Percentiles rank a stretch among this genome's conserved stretches.
Conservation (phyloP, 2,113 vertebrate genomes). For the Apodemus sylvaticus region DNA sequence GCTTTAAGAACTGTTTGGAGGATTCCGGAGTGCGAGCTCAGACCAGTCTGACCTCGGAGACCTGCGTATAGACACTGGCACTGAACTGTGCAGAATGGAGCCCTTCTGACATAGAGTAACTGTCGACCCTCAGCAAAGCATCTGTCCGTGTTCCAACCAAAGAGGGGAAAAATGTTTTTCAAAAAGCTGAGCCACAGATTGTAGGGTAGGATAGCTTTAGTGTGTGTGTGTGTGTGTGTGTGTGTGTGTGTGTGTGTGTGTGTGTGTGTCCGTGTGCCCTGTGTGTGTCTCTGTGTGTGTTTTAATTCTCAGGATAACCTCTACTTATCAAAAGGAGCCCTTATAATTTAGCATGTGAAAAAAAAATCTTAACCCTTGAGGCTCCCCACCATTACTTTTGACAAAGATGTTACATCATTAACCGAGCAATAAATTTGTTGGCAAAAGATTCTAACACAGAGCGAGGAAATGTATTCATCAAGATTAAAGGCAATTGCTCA, state of each 20-base stretch:
- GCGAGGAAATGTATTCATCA: constrained; percentile 17
- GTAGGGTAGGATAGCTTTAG: background rate
- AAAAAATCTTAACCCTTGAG: background rate
- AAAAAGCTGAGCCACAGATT: constrained; percentile 11
- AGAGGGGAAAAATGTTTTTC: background rate
- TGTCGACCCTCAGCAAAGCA: background rate
- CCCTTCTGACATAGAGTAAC: background rate
- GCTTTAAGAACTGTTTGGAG: background rate
- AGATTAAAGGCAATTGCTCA: constrained; percentile 37
- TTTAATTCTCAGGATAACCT: background rate
- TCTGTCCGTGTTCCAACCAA: background rate
- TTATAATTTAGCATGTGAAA: background rate
- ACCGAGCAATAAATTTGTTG: background rate
- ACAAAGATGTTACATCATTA: background rate
- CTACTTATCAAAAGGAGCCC: background rate
- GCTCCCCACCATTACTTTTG: background rate
- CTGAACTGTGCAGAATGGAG: background rate
- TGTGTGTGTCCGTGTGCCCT: too few relatives aligned
- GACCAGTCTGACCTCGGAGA: background rate
- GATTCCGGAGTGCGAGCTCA: background rate
- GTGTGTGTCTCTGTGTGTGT: background rate
- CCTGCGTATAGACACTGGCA: background rate
- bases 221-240: background rate
- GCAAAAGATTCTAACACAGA: background rate
- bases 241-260: background rate